Evolutionary conservation across 2,113 vertebrate genomes (phyloP).

Genomic region (Eira barbara): DNA sequence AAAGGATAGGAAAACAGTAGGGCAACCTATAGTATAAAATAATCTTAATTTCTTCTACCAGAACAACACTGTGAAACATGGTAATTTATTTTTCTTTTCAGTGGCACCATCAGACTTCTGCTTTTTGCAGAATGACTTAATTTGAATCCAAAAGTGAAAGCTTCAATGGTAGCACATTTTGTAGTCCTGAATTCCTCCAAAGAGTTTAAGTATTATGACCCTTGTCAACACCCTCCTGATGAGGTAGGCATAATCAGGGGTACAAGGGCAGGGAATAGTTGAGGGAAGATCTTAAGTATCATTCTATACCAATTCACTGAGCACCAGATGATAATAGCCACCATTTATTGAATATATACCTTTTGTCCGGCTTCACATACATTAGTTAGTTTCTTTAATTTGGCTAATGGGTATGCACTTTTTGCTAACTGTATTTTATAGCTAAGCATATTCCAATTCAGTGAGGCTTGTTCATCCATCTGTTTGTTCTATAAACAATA

Average conservation of each 20-base stretch:
- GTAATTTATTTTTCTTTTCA: constrained; percentile 31
- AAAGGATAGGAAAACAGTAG: constrained; percentile 19
- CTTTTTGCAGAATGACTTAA: constrained; percentile 26
- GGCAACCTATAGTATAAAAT: constrained; percentile 1
- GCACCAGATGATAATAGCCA: not conserved
- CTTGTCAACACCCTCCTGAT: not conserved
- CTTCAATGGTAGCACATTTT: constrained; percentile 2
- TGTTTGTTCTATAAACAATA: not conserved
- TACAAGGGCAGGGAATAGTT: not conserved
- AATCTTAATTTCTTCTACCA: constrained; percentile 45
- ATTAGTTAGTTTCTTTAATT: not conserved
- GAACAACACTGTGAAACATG: not conserved
- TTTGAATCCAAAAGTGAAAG: constrained; percentile 2
- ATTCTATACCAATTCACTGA: not conserved
- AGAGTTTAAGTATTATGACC: not conserved
- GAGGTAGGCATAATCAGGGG: not conserved
- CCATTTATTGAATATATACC: not conserved
- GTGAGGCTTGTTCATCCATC: not conserved
- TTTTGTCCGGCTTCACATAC: not conserved
- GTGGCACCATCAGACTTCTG: not conserved
- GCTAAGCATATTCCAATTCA: not conserved
- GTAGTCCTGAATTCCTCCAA: not conserved
- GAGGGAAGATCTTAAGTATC: not conserved
- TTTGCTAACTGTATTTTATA: constrained; percentile 21
- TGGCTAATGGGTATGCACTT: not conserved